Evolutionary conservation across 2,888 invertebrate genomes (phyloP).

Genomic region (Drosophila bunnanda): DNA sequence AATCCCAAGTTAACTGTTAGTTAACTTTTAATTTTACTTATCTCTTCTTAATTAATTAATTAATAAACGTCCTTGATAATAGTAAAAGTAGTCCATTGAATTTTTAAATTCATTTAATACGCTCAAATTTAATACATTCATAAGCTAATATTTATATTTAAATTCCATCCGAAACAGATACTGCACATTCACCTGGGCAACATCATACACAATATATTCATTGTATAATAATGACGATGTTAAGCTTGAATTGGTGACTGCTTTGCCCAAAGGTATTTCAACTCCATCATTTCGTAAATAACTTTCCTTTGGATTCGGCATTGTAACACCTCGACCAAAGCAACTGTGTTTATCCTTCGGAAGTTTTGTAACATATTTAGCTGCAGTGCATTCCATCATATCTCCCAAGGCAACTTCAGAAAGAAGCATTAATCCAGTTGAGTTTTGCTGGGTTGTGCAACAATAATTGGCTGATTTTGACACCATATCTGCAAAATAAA

Average conservation of each 20-base stretch:
- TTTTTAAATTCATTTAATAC: too few species aligned
- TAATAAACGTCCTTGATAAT: too few species aligned
- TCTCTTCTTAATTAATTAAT: too few species aligned
- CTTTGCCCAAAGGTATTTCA: conserved; percentile 91
- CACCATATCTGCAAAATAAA: conserved; percentile 99
- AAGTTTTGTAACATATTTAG: conserved; percentile 91
- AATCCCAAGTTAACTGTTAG: too few species aligned
- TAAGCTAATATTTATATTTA: conserved; percentile 88
- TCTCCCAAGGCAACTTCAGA: conserved; percentile 98
- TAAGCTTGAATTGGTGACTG: conserved; percentile 84
- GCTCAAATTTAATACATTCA: not conserved
- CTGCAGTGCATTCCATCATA: conserved; percentile 90
- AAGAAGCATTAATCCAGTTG: conserved; percentile 93
- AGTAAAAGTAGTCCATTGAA: too few species aligned
- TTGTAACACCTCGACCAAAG: conserved; percentile 93
- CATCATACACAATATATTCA: conserved; percentile 98
- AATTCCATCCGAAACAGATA: conserved; percentile 95
- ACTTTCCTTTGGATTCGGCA: conserved; percentile 90
- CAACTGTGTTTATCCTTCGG: conserved; percentile 94
- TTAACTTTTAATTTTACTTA: too few species aligned
- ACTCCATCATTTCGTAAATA: conserved; percentile 88
- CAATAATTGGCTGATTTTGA: conserved; percentile 99
- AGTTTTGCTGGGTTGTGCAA: conserved; percentile 88
- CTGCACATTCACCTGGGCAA: conserved; percentile 95
- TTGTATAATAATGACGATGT: conserved; percentile 91